These are phyloP conservation scores for Ips nitidus DNA, from an alignment of 1,140 invertebrate genomes.

Conservation along the genomic window DNA sequence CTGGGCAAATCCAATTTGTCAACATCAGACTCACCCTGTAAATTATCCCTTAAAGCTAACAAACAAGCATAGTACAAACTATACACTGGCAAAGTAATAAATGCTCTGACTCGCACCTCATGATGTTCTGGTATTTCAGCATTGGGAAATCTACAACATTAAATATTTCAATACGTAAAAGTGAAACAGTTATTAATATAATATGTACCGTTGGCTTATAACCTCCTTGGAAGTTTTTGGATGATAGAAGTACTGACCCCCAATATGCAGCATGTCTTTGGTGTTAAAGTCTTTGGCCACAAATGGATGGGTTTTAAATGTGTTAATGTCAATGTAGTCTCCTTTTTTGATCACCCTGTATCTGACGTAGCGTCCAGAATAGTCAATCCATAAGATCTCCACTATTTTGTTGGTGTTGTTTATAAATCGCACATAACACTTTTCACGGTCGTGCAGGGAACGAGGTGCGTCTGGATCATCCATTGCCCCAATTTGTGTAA, in stretches of 20 bases:
- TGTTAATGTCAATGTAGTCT: constrained; percentile 64
- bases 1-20: constrained; percentile 45
- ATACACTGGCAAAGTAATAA: constrained; percentile 45
- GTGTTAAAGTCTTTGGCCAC: constrained; percentile 66
- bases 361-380: constrained; percentile 59
- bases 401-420: constrained; percentile 66
- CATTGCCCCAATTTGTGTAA: not conserved
- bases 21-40: constrained; percentile 37
- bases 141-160: constrained; percentile 24
- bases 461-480: constrained; percentile 48
- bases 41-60: constrained; percentile 41
- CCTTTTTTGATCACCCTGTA: constrained; percentile 59
- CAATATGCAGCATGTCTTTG: constrained; percentile 57
- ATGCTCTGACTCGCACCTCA: constrained; percentile 36
- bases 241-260: constrained; percentile 50
- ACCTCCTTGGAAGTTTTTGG: constrained; percentile 44
- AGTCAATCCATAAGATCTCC: constrained; percentile 76
- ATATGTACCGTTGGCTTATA: constrained; percentile 28
- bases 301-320: constrained; percentile 74
- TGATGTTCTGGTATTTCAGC: constrained; percentile 23
- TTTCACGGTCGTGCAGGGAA: constrained; percentile 54
- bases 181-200: constrained; percentile 2
- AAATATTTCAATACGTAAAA: not conserved
- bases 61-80: constrained; percentile 44
- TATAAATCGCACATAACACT: constrained; percentile 66